phyloP scores from a whole-genome alignment of 2,888 invertebrate genomes.

The Allygus modestus region DNA sequence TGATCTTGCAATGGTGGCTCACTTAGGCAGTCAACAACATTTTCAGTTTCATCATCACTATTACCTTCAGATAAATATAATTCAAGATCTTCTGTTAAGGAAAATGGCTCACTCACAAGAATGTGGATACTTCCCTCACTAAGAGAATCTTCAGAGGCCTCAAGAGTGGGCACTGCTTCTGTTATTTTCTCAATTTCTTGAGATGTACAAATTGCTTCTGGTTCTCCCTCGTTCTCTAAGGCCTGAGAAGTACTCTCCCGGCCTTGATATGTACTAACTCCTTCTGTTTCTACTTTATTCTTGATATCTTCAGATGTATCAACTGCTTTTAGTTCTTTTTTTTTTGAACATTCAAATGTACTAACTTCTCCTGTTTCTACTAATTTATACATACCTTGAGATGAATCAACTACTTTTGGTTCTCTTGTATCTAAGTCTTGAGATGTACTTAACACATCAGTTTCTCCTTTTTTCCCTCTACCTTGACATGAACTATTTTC shows the following conservation, averaged over 20 bases:
- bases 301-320: background rate
- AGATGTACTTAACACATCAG: background rate
- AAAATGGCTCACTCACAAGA: background rate
- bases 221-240: background rate
- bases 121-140: conserved; percentile 29
- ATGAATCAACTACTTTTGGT: background rate
- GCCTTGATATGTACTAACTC: no score
- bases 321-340: background rate
- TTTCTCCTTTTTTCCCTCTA: background rate
- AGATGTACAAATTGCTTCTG: background rate
- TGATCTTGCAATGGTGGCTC: background rate
- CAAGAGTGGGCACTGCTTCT: background rate
- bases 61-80: background rate
- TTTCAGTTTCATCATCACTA: background rate
- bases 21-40: background rate
- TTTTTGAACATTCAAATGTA: no score
- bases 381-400: no score
- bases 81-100: background rate
- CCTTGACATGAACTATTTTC: no score
- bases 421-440: background rate
- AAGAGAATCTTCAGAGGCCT: background rate
- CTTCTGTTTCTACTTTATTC: no score
- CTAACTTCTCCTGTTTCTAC: no score
- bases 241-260: no score
- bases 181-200: background rate